A percentile compares a stretch with the other conserved stretches of the same genome.
phyloP scores from a whole-genome alignment of 2,113 vertebrate genomes.

The Haplotaxodon microlepis region DNA sequence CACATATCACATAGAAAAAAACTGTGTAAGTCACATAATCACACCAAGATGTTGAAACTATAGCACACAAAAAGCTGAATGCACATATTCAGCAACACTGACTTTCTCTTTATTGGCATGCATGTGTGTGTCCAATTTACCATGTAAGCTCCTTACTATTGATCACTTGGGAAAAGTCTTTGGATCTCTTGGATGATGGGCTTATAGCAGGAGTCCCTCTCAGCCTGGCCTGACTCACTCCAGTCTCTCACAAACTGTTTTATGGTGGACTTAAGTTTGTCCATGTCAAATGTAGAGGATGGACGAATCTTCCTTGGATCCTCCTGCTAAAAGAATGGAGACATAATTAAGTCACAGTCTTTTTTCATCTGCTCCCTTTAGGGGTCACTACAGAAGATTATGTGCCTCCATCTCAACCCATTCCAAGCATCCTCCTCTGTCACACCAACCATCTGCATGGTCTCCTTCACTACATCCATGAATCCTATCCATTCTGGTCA shows the following conservation, averaged over 20 bases:
- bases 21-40: background rate
- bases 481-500: background rate
- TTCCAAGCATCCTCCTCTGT: background rate
- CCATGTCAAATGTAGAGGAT: slow-evolving; percentile 98
- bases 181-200: slow-evolving; percentile 92
- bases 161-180: slow-evolving; percentile 87
- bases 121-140: background rate
- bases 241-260: slow-evolving; percentile 99
- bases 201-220: slow-evolving; percentile 91
- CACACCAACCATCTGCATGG: background rate
- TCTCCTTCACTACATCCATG: background rate
- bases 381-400: background rate
- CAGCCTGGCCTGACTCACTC: slow-evolving; percentile 87
- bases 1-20: slow-evolving; percentile 49
- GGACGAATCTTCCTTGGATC: slow-evolving; percentile 76
- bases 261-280: slow-evolving; percentile 97
- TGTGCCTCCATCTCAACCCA: background rate
- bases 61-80: background rate
- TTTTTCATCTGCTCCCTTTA: background rate
- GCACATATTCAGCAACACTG: background rate
- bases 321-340: slow-evolving; percentile 34
- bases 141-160: slow-evolving; percentile 74
- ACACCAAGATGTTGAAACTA: background rate
- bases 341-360: background rate
- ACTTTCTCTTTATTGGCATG: background rate